Evolutionary conservation across 2,797 vertebrate genomes (phyloP), one percentile per base, ranked within the genome.

Genomic region (Arnoldichthys spilopterus): DNA sequence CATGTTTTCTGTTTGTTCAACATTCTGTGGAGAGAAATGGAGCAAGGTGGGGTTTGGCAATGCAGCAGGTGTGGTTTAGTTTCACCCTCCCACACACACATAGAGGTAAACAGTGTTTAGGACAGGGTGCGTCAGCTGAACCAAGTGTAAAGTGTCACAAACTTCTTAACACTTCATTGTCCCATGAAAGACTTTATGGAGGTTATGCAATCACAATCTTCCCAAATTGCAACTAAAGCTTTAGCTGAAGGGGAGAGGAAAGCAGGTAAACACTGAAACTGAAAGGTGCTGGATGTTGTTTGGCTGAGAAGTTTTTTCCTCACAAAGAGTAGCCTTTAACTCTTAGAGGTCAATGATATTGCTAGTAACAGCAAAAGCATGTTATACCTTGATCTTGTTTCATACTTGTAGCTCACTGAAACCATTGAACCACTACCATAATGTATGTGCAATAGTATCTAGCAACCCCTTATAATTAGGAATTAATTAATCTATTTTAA

Each of bases 61-160:
- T 26, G 22, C 40, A 56, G 74, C 45, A 76, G 51, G 74, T 56
- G 71, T 72, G 53, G 69, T 77, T 76, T 72, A 66, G 53, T 70
- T 77, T 76, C 76, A 76, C 51, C 56, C 71, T 56, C 66, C 47
- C 37, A 30, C 66, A 75, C 6, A 78, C 85, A 86, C 11, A 22
- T 12, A 45, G 26, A 77, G 72, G 72, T 81, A 76, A 79, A 82
- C 77, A 82, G 59, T 43, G 34, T 72, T 77, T 66, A 74, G 71
- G 61, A 74, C 45, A 80, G 64, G 63, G 83, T 64, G 73, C 68
- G 34, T 70, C 69, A 76, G 51, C 24, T 74, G 73, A 77, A 22
- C 26, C 15, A 30, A 70, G 24, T 82, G 45, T 81, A 81, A 67
- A 68, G 30, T 72, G 37, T 80, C 72, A 72, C 32, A 58, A 51